Evolutionary conservation across 2,113 vertebrate species (phyloP).

Genomic region (Maccullochella peelii): DNA sequence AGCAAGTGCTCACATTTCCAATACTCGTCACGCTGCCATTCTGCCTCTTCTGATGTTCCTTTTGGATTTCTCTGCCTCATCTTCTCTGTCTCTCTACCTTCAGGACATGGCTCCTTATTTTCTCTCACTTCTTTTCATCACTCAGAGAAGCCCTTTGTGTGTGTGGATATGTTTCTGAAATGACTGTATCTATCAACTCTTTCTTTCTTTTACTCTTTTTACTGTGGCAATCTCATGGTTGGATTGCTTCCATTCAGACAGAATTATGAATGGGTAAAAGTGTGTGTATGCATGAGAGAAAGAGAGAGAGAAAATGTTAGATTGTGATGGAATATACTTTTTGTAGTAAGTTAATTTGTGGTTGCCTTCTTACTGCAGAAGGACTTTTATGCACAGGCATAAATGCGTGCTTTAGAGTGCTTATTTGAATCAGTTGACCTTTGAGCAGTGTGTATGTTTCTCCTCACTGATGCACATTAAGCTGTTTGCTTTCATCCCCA

Average conservation of each 20-base stretch:
- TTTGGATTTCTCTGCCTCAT: conserved; percentile 33
- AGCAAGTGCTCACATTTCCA: conserved; percentile 50
- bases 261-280: conserved; percentile 26
- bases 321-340: conserved; percentile 12
- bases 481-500: conserved; percentile 46
- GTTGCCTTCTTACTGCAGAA: background rate
- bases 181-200: conserved; percentile 21
- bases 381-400: background rate
- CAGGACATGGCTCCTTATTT: conserved; percentile 33
- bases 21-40: conserved; percentile 42
- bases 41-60: conserved; percentile 59
- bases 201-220: conserved; percentile 28
- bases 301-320: background rate
- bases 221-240: conserved; percentile 46
- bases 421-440: conserved; percentile 57
- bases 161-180: conserved; percentile 9
- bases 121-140: conserved; percentile 26
- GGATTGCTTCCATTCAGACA: conserved; percentile 41
- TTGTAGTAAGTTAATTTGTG: background rate
- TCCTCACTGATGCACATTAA: conserved; percentile 46
- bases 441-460: conserved; percentile 45
- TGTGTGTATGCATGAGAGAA: background rate
- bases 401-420: conserved; percentile 12
- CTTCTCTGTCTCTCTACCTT: conserved; percentile 35
- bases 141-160: conserved; percentile 34